Conservation (phyloP, 2,797 vertebrate species). For the Sebastes hubbsi region DNA sequence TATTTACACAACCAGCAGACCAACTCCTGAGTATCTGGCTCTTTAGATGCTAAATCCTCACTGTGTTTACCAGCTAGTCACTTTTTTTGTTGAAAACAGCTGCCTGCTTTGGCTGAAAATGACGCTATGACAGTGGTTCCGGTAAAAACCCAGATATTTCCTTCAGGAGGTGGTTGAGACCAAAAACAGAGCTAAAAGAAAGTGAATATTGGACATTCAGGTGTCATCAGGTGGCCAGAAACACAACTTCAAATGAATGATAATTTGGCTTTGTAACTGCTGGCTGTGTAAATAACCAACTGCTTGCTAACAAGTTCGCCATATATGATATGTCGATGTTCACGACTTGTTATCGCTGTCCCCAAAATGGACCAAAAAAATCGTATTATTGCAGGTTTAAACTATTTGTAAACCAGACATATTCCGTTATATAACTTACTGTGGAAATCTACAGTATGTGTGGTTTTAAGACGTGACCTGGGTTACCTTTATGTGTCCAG, state of each 20-base stretch:
- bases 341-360: background rate
- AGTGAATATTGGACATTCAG: background rate
- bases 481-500: conserved; percentile 73
- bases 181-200: background rate
- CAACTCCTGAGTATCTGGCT: background rate
- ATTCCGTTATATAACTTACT: background rate
- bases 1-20: background rate
- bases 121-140: background rate
- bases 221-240: no score
- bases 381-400: background rate
- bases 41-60: background rate
- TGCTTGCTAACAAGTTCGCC: no score
- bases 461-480: background rate
- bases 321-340: no score
- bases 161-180: background rate
- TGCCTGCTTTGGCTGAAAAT: background rate
- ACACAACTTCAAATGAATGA: no score
- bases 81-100: background rate
- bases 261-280: no score
- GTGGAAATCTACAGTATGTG: background rate
- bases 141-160: background rate
- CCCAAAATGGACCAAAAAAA: background rate
- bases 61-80: background rate
- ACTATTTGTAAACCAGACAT: background rate
- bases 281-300: no score